phyloP scores from a whole-genome alignment of 2,113 vertebrate species.

The Nycticryphes semicollaris region DNA sequence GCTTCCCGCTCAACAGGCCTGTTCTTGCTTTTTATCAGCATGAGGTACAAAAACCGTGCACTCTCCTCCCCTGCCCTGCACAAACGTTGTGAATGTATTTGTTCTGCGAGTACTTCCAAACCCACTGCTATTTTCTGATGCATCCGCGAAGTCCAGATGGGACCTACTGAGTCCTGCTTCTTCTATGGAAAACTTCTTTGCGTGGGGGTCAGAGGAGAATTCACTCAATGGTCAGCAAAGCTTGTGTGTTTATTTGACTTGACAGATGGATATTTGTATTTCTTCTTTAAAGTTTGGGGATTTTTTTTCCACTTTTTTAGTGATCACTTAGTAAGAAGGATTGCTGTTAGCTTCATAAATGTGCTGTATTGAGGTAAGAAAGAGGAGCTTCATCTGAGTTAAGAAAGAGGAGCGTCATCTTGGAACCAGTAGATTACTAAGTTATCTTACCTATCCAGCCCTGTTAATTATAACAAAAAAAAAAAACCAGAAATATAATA shows the following conservation, averaged over 20 bases:
- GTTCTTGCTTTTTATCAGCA: conserved; percentile 89
- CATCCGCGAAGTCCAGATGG: not conserved
- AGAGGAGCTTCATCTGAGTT: not conserved
- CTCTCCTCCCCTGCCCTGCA: not conserved
- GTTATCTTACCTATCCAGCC: not conserved
- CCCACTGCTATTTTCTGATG: not conserved
- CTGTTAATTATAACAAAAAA: not conserved
- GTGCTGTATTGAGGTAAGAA: not conserved
- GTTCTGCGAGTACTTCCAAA: not conserved
- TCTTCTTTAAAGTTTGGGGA: rapidly evolving
- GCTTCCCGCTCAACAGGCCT: conserved; percentile 95
- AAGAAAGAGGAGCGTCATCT: not conserved
- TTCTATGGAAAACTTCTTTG: not conserved
- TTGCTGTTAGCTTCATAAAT: not conserved
- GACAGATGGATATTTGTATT: not conserved
- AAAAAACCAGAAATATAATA: not conserved
- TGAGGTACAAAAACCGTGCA: conserved; percentile 74
- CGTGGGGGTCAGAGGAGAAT: not conserved
- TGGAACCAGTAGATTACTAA: not conserved
- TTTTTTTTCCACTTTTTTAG: not conserved
- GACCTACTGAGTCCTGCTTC: not conserved
- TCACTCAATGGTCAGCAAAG: not conserved
- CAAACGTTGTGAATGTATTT: not conserved
- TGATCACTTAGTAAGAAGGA: not conserved
- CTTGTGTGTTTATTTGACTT: not conserved